Base-by-base conservation (phyloP, 1,140 invertebrate genomes). In the Linepithema humile region DNA sequence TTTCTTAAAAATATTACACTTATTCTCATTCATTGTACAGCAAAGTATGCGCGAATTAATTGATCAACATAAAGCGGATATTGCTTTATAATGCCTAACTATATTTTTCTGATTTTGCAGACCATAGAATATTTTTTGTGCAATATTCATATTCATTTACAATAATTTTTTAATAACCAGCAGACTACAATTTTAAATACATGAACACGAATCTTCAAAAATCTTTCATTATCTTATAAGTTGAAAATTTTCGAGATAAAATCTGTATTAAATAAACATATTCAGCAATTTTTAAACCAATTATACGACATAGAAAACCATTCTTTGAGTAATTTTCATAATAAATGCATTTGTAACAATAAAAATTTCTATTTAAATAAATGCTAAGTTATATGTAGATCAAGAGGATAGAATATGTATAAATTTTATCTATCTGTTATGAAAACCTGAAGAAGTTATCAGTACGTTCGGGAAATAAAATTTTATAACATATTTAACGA, bases 141-240 rank as follows among this genome's bases (percentile, higher is more conserved):
- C n/a, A n/a, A n/a, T n/a, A n/a, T n/a, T n/a, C n/a, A 73, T 20
- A 59, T 4, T 29, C 43, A 60, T 74, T 74, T 74, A 74, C 72
- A 60, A 57, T 57, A 26, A 29, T 45, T 60, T 60, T n/a, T 74
- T 38, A 59, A 43, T 29, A 55, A 9, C 59, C 23, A 29, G 40
- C 35, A 9, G 38, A 29, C 15, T 60, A 29, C 29, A 73, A 48
- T 6, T 29, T 69, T 26, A 48, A 35, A 29, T 17, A 40, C 17
- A 20, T 38, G 6, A 60, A 20, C 17, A 55, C 20, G 20, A n/a
- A 40, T 40, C 2, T 74, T 60, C 35, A 40, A 0, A 15, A 73
- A 57, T 3, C 5, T 40, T 43, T 59, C n/a, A 4, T 38, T 6
- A 20, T 23, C 32, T 40, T 6, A 2, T 40, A 40, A 40, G 9